These are phyloP conservation scores for Troglohyphantes excavatus DNA, from an alignment of 2,888 invertebrate genomes.

Conservation along the genomic window DNA sequence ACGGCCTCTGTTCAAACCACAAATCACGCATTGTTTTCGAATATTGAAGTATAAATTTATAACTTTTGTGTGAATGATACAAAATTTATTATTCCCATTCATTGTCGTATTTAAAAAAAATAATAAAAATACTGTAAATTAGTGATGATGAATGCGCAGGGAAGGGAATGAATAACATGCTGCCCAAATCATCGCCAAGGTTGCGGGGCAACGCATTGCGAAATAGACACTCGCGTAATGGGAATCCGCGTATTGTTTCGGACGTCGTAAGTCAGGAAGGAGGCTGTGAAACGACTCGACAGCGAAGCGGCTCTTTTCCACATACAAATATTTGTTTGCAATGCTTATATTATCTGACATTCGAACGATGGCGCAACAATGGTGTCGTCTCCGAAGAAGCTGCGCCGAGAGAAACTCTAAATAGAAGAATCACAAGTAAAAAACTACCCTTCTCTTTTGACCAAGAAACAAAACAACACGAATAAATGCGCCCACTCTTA, in stretches of 20 bases:
- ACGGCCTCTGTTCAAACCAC: not conserved
- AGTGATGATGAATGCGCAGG: slow-evolving; percentile 3
- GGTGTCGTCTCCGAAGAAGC: not conserved
- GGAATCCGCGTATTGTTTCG: slow-evolving; percentile 63
- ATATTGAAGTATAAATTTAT: not conserved
- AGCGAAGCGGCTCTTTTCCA: slow-evolving; percentile 9
- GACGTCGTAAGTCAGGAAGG: slow-evolving; percentile 42
- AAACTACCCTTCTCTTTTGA: no score
- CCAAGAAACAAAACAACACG: no score
- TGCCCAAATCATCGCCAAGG: slow-evolving; percentile 54
- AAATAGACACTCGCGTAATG: slow-evolving; percentile 50
- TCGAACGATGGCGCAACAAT: slow-evolving; percentile 50
- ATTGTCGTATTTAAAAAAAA: not conserved
- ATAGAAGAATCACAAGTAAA: no score
- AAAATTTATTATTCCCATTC: not conserved
- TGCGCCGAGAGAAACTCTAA: no score
- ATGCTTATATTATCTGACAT: slow-evolving; percentile 38
- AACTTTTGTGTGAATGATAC: not conserved
- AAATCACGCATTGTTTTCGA: not conserved
- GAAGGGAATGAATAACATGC: no score
- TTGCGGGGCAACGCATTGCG: slow-evolving; percentile 13
- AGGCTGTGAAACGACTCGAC: slow-evolving; percentile 22
- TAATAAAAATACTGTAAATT: not conserved
- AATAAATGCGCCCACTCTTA: no score
- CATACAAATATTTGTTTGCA: slow-evolving; percentile 1